Evolutionary conservation across 1,140 invertebrate species (phyloP).

Genomic region (Cyphomyrmex costatus): DNA sequence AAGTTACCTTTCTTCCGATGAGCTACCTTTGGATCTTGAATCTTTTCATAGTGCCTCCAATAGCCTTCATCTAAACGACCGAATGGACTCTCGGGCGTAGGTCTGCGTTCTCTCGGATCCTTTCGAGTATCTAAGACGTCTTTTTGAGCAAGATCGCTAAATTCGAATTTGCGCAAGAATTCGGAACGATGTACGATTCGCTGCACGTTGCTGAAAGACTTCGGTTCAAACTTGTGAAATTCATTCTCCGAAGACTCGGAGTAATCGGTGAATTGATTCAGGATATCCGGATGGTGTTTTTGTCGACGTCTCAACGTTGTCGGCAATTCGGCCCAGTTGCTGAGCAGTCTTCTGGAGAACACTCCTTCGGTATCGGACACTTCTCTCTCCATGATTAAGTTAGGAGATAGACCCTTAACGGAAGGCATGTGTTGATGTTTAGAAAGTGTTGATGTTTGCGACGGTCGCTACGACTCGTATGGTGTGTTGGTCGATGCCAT

Average conservation of each 20-base stretch:
- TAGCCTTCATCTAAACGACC: constrained; percentile 70
- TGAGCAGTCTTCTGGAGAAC: constrained; percentile 81
- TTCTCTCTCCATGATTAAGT: constrained; percentile 82
- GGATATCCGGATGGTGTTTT: constrained; percentile 84
- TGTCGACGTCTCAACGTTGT: constrained; percentile 84
- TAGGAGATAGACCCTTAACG: not conserved
- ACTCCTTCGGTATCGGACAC: constrained; percentile 84
- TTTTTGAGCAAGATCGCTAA: constrained; percentile 52
- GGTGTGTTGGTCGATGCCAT: not conserved
- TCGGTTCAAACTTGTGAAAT: constrained; percentile 73
- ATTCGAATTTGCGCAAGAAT: constrained; percentile 81
- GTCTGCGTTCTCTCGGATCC: constrained; percentile 61
- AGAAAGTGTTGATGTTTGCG: not conserved
- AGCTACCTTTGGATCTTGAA: constrained; percentile 66
- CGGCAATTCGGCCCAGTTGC: constrained; percentile 86
- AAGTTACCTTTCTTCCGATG: constrained; percentile 64
- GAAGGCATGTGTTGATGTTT: constrained; percentile 29
- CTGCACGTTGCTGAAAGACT: constrained; percentile 70
- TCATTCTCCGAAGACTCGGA: constrained; percentile 83
- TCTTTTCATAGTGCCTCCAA: constrained; percentile 71
- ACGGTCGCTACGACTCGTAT: not conserved
- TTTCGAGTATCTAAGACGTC: constrained; percentile 57
- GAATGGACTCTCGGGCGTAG: constrained; percentile 67
- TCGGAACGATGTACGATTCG: constrained; percentile 82
- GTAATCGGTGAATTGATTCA: constrained; percentile 84